Conservation (phyloP, 1,140 invertebrate species). For the Drosophila subpulchrella region DNA sequence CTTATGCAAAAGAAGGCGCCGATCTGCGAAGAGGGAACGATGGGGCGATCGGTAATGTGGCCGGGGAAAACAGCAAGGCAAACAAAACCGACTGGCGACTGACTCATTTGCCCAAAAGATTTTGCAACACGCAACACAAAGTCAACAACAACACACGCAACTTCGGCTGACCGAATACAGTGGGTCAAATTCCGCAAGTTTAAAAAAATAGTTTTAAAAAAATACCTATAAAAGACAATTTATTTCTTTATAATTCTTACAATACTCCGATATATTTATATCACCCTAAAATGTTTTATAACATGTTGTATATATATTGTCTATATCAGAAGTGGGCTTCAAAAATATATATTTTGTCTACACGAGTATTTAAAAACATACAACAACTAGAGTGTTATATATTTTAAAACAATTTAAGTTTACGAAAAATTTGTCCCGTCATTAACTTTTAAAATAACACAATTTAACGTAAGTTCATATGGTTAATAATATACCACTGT, state of each 20-base stretch:
- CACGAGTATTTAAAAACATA: too few relatives aligned
- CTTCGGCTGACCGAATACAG: conserved; percentile 38
- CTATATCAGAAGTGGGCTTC: too few relatives aligned
- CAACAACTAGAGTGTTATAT: too few relatives aligned
- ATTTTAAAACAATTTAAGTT: too few relatives aligned
- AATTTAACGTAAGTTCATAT: not conserved
- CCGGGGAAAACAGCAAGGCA: conserved; percentile 28
- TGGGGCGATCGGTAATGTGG: not conserved
- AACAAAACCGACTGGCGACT: conserved; percentile 62
- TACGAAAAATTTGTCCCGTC: too few relatives aligned
- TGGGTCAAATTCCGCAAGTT: not conserved
- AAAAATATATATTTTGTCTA: too few relatives aligned
- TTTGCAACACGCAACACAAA: conserved; percentile 74
- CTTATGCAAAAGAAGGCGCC: conserved; percentile 60
- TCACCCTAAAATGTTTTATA: too few relatives aligned
- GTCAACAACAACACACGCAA: conserved; percentile 66
- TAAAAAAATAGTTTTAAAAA: not conserved
- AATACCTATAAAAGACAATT: not conserved
- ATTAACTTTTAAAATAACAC: too few relatives aligned
- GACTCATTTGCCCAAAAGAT: conserved; percentile 73
- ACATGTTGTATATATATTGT: too few relatives aligned
- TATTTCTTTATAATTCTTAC: too few relatives aligned
- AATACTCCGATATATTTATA: too few relatives aligned
- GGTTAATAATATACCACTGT: conserved; percentile 6
- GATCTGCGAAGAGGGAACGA: not conserved